Evolutionary conservation across 2,888 invertebrate species (phyloP), one percentile per base, ranked within the genome.

Genomic region (Drosophila flavopinicola): DNA sequence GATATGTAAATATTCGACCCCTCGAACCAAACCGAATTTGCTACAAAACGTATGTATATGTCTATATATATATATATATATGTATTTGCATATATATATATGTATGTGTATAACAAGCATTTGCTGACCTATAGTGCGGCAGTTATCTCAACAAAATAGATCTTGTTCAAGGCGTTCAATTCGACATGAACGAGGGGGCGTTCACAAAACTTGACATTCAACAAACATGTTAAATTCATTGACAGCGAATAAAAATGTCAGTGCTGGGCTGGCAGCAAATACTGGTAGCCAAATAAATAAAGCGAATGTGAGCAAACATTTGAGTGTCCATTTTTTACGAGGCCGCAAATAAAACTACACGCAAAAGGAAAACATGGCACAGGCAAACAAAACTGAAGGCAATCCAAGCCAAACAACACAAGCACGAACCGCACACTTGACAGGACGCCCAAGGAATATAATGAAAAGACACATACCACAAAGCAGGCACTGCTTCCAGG

Each of bases 211-310:
- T 54, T 59, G 59, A 74, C 71, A 66, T 37, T 56, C 35, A 68
- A 63, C 75, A 69, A 70, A 83, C 78, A 76, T 85, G 87, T 87
- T 85, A 72, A 70, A 87, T 77, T 83, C 77, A 83, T 88, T 89
- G 88, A 89, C 89, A 89, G 89, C 87, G 74, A 89, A 89, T 88
- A 88, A 89, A 89, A 84, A 78, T 83, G 86, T 87, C 88, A 88
- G 83, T 74, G n/a, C n/a, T n/a, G 49, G 56, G 56, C 56, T 68
- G 49, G 61, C 63, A 48, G 58, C 54, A 68, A 74, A 78, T 79
- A 75, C 75, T 69, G 49, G 61, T n/a, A 49, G 51, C 54, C 65
- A 58, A 65, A 73, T 73, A 80, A 78, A 85, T 76, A 85, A 60
- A 60, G 64, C 59, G 64, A 69, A 65, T 75, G 83, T 54, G 61